Base-by-base conservation (phyloP, 1,140 invertebrate genomes). In the Globodera ellingtonae region DNA sequence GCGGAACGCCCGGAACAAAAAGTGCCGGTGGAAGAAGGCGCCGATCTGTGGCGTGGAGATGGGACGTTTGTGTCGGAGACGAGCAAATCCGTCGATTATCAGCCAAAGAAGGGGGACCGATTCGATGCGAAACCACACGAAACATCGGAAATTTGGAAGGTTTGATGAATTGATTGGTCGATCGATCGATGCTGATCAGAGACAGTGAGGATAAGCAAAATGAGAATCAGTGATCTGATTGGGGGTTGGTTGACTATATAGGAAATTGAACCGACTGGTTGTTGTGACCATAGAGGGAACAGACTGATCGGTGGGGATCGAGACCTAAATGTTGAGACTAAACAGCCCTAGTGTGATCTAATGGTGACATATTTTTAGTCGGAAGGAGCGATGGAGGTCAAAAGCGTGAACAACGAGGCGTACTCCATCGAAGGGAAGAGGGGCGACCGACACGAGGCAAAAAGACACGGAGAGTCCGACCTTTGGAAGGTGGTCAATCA, bases 51-150 rank as follows among this genome's bases (percentile, higher is more conserved):
- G 15, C 56, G 47, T 6, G 72, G 81, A 0, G 81, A 82, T 13
- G 81, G 81, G 4, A 46, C 81, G 13, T 82, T 82, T 62, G 5
- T 67, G 15, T 79, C 50, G 15, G 81, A 83, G 65, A 82, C 81
- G 0, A 52, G 72, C 18, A 67, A 73, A 21, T 15, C 35, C 3
- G 10, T 24, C 47, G 81, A 81, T 47, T 82, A 82, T 35, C 59
- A 56, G n/a, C 44, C 62, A 0, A 77, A 77, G 46, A 18, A 18
- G n/a, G 81, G 81, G 4, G 81, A 82, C 0, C 35, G 81, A 10
- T 81, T 72, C 79, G 81, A 82, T 7, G 59, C 79, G 7, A 81
- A 79, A 21, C 48, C 70, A 21, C 81, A 59, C 24, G 66, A 62
- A 8, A 44, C 67, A 5, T 80, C 79, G 7, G 81, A 82, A 4